Evolutionary conservation across 2,888 invertebrate genomes (phyloP).

Genomic region (Macrosiphum euphorbiae): DNA sequence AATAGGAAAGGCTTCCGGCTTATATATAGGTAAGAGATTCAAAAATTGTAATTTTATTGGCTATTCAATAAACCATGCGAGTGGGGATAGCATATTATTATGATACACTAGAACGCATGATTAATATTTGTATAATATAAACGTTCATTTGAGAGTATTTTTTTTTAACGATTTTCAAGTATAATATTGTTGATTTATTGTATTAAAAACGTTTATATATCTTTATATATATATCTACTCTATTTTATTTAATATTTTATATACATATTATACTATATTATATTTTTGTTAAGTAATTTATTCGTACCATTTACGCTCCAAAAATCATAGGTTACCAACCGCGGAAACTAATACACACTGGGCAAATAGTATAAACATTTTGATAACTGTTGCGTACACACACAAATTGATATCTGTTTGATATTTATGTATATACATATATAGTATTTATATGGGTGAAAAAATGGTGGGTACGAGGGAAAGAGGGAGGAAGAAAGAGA

Average conservation of each 20-base stretch:
- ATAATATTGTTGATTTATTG: background rate
- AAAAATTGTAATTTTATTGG: background rate
- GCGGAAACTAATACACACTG: background rate
- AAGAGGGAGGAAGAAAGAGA: background rate
- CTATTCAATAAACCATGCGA: background rate
- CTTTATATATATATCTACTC: background rate
- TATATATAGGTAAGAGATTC: background rate
- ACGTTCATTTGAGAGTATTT: background rate
- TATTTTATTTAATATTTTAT: background rate
- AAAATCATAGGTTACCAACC: background rate
- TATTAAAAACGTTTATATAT: background rate
- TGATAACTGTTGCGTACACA: constrained; percentile 24
- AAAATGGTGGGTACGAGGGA: background rate
- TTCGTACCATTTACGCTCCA: background rate
- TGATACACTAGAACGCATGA: background rate
- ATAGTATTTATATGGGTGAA: background rate
- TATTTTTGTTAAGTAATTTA: background rate
- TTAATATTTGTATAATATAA: background rate
- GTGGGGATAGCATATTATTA: background rate
- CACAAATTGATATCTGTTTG: background rate
- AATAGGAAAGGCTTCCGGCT: background rate
- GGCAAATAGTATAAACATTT: constrained; percentile 12
- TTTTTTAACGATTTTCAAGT: background rate
- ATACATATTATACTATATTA: background rate
- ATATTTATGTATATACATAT: background rate